Base-by-base conservation (phyloP, 2,888 invertebrate species). In the Nematopogon swammerdamellus region DNA sequence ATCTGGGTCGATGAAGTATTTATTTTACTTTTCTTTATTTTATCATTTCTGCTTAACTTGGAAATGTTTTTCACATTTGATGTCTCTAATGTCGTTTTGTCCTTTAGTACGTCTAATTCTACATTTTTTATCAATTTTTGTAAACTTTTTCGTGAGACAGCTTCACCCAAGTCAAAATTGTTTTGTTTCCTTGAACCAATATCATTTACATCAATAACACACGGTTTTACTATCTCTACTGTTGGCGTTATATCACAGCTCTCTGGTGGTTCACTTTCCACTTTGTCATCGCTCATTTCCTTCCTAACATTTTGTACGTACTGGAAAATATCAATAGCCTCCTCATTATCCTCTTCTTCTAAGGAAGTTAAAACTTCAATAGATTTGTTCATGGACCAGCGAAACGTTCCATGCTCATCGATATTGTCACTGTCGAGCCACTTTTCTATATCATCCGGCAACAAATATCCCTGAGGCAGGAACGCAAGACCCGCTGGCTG, bases 381-480 rank as follows among this genome's bases (percentile, higher is more conserved):
- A 18, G 49, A 49, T 55, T 67, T 64, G 55, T 64, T 70, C 50
- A 61, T 57, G 36, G 65, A 56, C 79, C 79, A 79, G 45, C 70
- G 58, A 54, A 70, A 67, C 54, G 66, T 66, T 6, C 75, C 72
- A 57, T 63, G 63, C 49, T 69, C 62, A 53, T 81, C 72, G 48
- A 81, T 55, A 64, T 79, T 73, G 46, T 76, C 65, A 19, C 82
- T 58, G 53, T 75, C 68, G 14, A 84, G 57, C 82, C 82, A 84
- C 44, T 60, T 52, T 50, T 65, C 64, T 43, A 85, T 63, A 61
- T 82, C 62, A 46, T 52, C 43, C 36, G 84, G 82, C 29, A 85
- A 62, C 48, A 56, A 53, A 59, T 76, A 80, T 44, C 64, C 57
- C 3, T 60, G 48, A 8, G 82, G 80, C 50, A 85, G 63, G 68